phyloP scores from a whole-genome alignment of 2,113 vertebrate species.

The Eudyptes chrysolophus region DNA sequence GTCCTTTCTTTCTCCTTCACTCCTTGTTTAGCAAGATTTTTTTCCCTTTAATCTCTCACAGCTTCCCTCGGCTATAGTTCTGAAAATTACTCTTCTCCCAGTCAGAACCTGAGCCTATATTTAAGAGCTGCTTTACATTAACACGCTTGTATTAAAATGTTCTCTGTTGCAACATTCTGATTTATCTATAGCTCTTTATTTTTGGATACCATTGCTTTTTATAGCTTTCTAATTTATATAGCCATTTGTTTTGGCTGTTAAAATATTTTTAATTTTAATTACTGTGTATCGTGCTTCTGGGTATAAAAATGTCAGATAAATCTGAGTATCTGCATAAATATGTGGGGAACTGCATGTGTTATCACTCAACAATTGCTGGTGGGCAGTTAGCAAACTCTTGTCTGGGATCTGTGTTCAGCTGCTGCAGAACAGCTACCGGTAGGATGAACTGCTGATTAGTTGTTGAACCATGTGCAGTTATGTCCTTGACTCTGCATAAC shows the following conservation, averaged over 20 bases:
- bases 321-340: conserved; percentile 70
- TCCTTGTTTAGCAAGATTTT: background rate
- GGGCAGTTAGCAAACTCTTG: conserved; percentile 58
- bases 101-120: conserved; percentile 37
- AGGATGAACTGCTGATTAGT: background rate
- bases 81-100: conserved; percentile 9
- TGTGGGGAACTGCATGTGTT: conserved; percentile 63
- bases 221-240: conserved; percentile 76
- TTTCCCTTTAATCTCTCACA: background rate
- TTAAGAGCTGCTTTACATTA: conserved; percentile 52
- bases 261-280: conserved; percentile 80
- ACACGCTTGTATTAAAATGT: conserved; percentile 51
- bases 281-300: conserved; percentile 67
- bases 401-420: background rate
- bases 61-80: background rate
- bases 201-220: conserved; percentile 62
- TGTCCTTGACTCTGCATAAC: background rate
- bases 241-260: conserved; percentile 72
- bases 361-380: conserved; percentile 57
- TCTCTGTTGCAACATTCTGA: conserved; percentile 59
- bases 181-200: conserved; percentile 73
- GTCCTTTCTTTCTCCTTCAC: background rate
- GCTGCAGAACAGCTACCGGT: background rate
- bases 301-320: conserved; percentile 77
- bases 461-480: background rate